phyloP scores from a whole-genome alignment of 2,888 invertebrate species.

The Byasa hedistus region DNA sequence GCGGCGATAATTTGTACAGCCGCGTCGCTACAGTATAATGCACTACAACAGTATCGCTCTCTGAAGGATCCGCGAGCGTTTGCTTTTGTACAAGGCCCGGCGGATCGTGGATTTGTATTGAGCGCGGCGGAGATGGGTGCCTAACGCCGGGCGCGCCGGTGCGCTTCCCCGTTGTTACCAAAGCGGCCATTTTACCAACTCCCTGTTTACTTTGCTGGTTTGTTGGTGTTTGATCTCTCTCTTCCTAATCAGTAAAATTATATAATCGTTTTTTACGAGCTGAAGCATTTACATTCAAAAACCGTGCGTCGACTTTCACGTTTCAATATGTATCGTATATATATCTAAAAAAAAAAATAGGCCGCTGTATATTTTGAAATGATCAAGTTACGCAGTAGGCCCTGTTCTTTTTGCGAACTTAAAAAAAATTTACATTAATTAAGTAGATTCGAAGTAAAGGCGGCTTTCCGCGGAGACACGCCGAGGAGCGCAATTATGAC shows the following conservation, averaged over 20 bases:
- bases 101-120: constrained; percentile 3
- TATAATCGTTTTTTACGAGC: neutral
- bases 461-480: constrained; percentile 37
- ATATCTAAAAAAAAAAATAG: constrained; percentile 7
- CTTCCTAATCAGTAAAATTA: neutral
- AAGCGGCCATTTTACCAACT: neutral
- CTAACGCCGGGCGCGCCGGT: neutral
- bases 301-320: constrained; percentile 1
- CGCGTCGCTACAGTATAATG: constrained; percentile 38
- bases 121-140: constrained; percentile 1
- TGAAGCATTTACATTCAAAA: neutral
- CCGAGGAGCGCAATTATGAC: constrained; percentile 52
- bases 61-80: constrained; percentile 37
- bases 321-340: constrained; percentile 14
- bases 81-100: constrained; percentile 32
- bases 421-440: constrained; percentile 38
- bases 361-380: constrained; percentile 17
- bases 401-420: constrained; percentile 18
- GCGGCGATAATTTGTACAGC: constrained; percentile 39
- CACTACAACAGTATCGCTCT: constrained; percentile 36
- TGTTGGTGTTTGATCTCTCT: neutral
- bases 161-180: neutral
- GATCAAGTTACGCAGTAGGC: constrained; percentile 7
- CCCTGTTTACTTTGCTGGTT: neutral
- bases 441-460: constrained; percentile 40